Evolutionary conservation across 1,140 invertebrate species (phyloP).

Genomic region (Leptinotarsa defecta): DNA sequence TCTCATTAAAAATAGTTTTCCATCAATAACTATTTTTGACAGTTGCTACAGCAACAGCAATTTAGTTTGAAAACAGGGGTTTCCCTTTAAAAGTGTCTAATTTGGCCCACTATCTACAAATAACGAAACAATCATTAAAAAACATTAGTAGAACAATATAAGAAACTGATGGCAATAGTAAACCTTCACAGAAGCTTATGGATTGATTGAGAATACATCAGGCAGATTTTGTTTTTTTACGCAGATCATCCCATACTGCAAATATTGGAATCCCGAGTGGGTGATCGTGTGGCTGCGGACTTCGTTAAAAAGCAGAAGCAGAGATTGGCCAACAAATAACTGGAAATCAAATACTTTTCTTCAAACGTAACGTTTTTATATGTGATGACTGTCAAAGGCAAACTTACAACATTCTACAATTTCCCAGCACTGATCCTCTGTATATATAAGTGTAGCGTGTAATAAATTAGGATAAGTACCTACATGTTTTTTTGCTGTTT

Average conservation of each 20-base stretch:
- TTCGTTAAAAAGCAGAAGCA: conserved; percentile 86
- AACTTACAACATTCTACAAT: conserved; percentile 33
- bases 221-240: conserved; percentile 38
- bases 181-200: too few relatives aligned
- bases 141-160: too few relatives aligned
- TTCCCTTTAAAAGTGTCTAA: too few relatives aligned
- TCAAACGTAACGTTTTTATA: conserved; percentile 39
- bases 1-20: too few relatives aligned
- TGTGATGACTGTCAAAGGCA: conserved; percentile 27
- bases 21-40: too few relatives aligned
- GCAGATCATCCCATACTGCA: conserved; percentile 81
- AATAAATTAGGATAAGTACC: conserved; percentile 9
- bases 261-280: conserved; percentile 79
- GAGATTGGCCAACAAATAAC: conserved; percentile 62
- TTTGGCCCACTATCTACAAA: too few relatives aligned
- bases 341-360: conserved; percentile 25
- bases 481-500: background rate
- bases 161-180: too few relatives aligned
- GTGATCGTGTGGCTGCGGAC: conserved; percentile 84
- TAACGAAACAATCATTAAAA: too few relatives aligned
- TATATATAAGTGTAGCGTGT: conserved; percentile 33
- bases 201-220: too few relatives aligned
- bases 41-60: too few relatives aligned
- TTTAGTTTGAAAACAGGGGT: too few relatives aligned
- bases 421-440: conserved; percentile 33